phyloP scores from a whole-genome alignment of 2,797 vertebrate genomes.

The Crypturellus tataupa region DNA sequence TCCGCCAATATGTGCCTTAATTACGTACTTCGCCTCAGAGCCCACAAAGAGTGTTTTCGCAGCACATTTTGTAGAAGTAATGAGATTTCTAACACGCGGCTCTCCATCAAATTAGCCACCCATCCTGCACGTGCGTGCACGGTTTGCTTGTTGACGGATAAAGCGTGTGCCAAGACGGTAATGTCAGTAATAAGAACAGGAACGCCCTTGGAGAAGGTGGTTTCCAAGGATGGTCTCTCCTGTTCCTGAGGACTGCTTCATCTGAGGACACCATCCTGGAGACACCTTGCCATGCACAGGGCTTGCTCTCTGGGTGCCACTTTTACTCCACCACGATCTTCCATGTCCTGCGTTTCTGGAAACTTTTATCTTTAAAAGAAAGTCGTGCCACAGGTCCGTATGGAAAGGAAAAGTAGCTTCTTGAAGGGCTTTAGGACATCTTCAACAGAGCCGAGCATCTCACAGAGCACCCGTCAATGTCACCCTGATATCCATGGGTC shows the following conservation, averaged over 20 bases:
- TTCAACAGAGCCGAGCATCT: background rate
- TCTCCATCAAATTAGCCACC: constrained; percentile 43
- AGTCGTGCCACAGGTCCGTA: background rate
- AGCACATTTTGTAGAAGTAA: background rate
- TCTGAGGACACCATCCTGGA: too few relatives aligned
- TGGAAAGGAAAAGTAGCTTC: background rate
- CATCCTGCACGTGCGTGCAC: background rate
- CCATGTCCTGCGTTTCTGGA: background rate
- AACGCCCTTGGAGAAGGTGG: background rate
- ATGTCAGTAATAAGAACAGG: background rate
- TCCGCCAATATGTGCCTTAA: constrained; percentile 15
- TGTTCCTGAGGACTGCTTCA: background rate
- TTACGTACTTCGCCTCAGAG: constrained; percentile 23
- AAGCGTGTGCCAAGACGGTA: background rate
- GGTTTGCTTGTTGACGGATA: constrained; percentile 30
- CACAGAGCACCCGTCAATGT: background rate
- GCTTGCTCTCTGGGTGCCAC: background rate
- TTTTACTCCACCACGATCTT: background rate
- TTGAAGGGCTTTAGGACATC: background rate
- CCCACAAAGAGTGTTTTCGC: background rate
- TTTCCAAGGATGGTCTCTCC: background rate
- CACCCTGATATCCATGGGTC: background rate
- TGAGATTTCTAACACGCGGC: constrained; percentile 40
- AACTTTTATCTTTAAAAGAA: constrained; percentile 16
- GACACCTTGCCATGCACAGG: too few relatives aligned